Evolutionary conservation across 1,140 invertebrate genomes (phyloP), one percentile per base, ranked within the genome.

Genomic region (Pectinophora gossypiella): DNA sequence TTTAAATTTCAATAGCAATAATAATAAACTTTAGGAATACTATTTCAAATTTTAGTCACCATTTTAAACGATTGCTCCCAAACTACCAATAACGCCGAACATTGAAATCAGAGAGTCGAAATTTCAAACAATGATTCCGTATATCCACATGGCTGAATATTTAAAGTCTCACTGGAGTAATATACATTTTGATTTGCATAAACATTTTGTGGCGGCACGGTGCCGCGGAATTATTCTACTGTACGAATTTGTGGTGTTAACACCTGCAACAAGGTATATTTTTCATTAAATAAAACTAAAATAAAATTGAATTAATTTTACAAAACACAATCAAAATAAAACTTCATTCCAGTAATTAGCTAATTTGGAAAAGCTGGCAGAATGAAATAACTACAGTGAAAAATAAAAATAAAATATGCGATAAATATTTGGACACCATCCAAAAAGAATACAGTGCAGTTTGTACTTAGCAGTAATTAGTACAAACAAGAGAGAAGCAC

Each of bases 181-280:
- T 38, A n/a, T 15, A 38, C 4, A 38, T 38, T 38, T 38, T 13
- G 35, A 38, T 38, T 38, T 38, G 35, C 35, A 38, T 38, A 38
- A 38, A 38, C 35, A 38, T 38, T 38, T n/a, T 38, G 35, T n/a
- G 35, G 6, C 35, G n/a, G 4, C 13, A 15, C 35, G 9, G 3
- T 15, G 35, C 3, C 13, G 4, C 13, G 6, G 4, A n/a, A 15
- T 38, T 38, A 38, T 38, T 38, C 13, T 4, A 3, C 9, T n/a
- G n/a, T 38, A 38, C 35, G 35, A 38, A 38, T 38, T 38, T 13
- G 13, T n/a, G 6, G 35, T 9, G 35, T 15, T 38, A 10, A 38
- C 35, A 38, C 35, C 35, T 15, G 35, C 35, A 38, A 27, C 12
- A 6, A 6, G 23, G 5, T 6, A 27, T 27, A 12, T 27, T 5